These are phyloP conservation scores for Tenthredo livida DNA, from an alignment of 2,888 invertebrate genomes.

Conservation along the genomic window DNA sequence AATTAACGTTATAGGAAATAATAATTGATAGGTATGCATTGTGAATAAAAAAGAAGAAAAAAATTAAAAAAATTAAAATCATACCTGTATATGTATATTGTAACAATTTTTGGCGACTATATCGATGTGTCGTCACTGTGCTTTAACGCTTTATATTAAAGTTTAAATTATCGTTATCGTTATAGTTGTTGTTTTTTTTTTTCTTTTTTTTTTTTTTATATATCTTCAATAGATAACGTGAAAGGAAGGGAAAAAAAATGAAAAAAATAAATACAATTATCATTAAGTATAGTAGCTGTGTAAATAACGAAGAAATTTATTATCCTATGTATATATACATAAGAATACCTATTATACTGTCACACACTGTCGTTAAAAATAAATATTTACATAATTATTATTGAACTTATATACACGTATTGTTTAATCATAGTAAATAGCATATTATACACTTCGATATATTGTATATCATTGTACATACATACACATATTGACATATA, in stretches of 20 bases:
- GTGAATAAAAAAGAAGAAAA: background rate
- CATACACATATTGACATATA: background rate
- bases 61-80: background rate
- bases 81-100: background rate
- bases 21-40: background rate
- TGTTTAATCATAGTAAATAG: background rate
- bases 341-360: background rate
- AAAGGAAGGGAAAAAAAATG: background rate
- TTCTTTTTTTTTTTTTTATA: background rate
- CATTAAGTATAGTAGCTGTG: background rate
- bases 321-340: background rate
- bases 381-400: background rate
- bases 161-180: slow-evolving; percentile 25
- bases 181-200: too few relatives aligned
- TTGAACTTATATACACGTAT: background rate
- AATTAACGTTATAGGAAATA: background rate
- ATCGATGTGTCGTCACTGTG: background rate
- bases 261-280: background rate
- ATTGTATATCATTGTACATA: background rate
- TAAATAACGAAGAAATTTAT: background rate
- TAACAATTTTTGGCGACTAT: background rate
- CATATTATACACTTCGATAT: background rate
- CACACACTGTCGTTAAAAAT: background rate
- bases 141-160: slow-evolving; percentile 46
- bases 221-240: too few relatives aligned